Evolutionary conservation across 2,888 invertebrate genomes (phyloP).

Genomic region (Lottia scabra): DNA sequence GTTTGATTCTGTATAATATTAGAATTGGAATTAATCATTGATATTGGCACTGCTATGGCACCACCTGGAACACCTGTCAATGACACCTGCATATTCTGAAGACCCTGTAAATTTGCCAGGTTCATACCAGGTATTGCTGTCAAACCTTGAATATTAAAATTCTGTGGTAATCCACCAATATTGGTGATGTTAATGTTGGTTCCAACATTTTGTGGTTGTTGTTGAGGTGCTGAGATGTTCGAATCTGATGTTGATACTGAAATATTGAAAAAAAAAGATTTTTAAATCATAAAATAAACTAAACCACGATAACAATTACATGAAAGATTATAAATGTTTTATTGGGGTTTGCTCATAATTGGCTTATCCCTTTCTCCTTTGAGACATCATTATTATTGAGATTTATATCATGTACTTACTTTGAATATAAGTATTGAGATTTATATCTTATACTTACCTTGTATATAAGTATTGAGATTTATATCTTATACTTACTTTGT

Average conservation of each 20-base stretch:
- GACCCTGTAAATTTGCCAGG: slow-evolving; percentile 57
- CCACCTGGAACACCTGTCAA: slow-evolving; percentile 72
- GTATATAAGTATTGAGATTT: too few species aligned
- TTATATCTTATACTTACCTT: too few species aligned
- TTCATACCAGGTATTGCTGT: slow-evolving; percentile 59
- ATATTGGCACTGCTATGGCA: slow-evolving; percentile 81
- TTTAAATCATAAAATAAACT: too few species aligned
- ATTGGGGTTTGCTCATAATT: too few species aligned
- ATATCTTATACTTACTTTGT: too few species aligned
- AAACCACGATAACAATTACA: too few species aligned
- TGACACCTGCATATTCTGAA: slow-evolving; percentile 60
- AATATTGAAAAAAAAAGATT: neutral
- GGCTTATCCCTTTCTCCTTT: too few species aligned
- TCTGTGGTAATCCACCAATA: slow-evolving; percentile 56
- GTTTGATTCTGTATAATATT: slow-evolving; percentile 53
- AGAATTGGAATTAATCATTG: slow-evolving; percentile 57
- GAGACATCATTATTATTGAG: too few species aligned
- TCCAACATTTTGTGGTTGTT: slow-evolving; percentile 16
- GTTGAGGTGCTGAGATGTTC: slow-evolving; percentile 11
- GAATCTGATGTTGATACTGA: neutral
- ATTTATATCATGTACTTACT: too few species aligned
- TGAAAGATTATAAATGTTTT: too few species aligned
- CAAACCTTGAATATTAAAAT: slow-evolving; percentile 64
- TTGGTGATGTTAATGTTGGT: slow-evolving; percentile 60
- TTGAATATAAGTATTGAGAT: too few species aligned